Evolutionary conservation across 2,797 vertebrate genomes (phyloP).

Genomic region (Loris lydekkerianus): DNA sequence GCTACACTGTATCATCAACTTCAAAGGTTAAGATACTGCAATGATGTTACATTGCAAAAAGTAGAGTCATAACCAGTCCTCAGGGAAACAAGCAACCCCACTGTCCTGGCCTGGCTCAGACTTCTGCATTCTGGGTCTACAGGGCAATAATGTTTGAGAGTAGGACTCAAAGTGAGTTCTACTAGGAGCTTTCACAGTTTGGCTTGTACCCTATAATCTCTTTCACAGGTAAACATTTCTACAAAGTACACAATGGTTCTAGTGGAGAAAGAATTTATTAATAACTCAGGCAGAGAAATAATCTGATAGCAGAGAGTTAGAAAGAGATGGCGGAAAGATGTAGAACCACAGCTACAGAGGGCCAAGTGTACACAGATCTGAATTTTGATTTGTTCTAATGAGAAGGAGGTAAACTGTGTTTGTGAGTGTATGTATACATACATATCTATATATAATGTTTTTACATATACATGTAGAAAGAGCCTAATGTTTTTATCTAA

Average conservation of each 20-base stretch:
- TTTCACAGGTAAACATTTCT: constrained; percentile 8
- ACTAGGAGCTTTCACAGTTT: constrained; percentile 61
- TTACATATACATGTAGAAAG: background rate
- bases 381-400: background rate
- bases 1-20: constrained; percentile 28
- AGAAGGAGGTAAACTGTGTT: background rate
- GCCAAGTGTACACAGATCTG: background rate
- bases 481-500: background rate
- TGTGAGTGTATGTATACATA: background rate
- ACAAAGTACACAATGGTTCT: constrained; percentile 55
- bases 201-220: background rate
- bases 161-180: background rate
- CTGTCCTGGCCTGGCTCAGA: background rate
- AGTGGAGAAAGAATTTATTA: background rate
- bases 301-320: background rate
- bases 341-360: background rate
- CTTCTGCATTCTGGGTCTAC: constrained; percentile 36
- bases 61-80: constrained; percentile 65
- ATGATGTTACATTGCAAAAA: background rate
- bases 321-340: background rate
- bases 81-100: constrained; percentile 29
- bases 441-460: background rate
- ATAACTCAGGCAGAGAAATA: background rate
- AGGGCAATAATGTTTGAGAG: constrained; percentile 67
- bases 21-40: constrained; percentile 69